A percentile compares a stretch with the other conserved stretches of the same genome.
Conservation (phyloP, 2,113 vertebrate species). For the Petroica traversi region DNA sequence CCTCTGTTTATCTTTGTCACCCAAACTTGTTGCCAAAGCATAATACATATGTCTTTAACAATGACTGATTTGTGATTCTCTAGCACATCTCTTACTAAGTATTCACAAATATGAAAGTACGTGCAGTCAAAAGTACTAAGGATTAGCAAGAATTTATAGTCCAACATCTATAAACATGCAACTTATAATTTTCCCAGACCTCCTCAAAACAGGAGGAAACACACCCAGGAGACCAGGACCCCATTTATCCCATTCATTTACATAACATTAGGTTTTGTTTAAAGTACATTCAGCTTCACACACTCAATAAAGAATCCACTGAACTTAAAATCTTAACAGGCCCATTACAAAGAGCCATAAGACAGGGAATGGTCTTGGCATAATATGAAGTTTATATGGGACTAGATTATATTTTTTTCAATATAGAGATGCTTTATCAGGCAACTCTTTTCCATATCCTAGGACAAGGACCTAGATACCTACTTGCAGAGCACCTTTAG, state of each 20-base stretch:
- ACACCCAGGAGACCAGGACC: neutral
- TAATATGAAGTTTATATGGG: neutral
- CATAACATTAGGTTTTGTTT: neutral
- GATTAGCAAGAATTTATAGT: neutral
- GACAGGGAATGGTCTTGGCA: neutral
- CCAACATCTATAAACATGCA: neutral
- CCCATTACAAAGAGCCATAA: neutral
- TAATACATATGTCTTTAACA: neutral
- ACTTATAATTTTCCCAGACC: neutral
- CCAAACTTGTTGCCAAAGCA: neutral
- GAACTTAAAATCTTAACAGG: neutral
- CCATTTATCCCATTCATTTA: neutral
- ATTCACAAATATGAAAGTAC: neutral
- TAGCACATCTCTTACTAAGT: neutral
- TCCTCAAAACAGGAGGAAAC: neutral
- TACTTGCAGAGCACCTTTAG: neutral
- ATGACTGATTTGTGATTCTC: neutral
- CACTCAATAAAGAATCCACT: neutral
- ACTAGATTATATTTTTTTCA: neutral
- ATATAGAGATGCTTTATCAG: neutral
- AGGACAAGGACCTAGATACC: neutral
- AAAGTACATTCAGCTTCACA: neutral
- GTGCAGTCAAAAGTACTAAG: neutral
- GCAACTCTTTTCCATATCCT: neutral
- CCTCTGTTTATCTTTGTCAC: neutral